Evolutionary conservation across 2,113 vertebrate genomes (phyloP).

Genomic region (Hyaena hyaena): DNA sequence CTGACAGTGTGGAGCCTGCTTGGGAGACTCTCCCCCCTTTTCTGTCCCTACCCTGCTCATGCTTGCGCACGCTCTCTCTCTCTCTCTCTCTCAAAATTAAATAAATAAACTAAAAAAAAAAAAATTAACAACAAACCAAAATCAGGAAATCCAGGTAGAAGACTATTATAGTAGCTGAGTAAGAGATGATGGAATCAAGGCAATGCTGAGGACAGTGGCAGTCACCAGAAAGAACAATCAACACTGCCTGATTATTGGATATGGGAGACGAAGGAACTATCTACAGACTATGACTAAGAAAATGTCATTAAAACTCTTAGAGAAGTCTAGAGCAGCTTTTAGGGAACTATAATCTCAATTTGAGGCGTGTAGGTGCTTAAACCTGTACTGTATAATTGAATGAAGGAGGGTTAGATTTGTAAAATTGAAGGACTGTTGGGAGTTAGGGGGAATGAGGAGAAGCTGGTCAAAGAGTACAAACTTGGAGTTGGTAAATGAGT

Average conservation of each 20-base stretch:
- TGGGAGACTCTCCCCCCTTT: too few relatives aligned
- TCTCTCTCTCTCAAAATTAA: too few relatives aligned
- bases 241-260: neutral
- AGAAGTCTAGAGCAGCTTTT: neutral
- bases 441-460: neutral
- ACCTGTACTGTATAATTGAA: neutral
- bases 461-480: neutral
- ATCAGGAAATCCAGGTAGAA: neutral
- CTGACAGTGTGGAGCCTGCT: too few relatives aligned
- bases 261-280: neutral
- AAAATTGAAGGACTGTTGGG: neutral
- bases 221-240: neutral
- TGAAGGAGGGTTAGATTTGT: neutral
- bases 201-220: neutral
- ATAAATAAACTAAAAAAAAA: too few relatives aligned
- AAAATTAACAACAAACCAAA: too few relatives aligned
- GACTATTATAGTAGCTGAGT: neutral
- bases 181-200: neutral
- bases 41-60: too few relatives aligned
- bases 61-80: too few relatives aligned
- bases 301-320: neutral
- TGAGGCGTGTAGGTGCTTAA: neutral
- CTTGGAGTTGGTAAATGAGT: neutral
- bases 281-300: neutral
- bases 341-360: neutral